phyloP scores from a whole-genome alignment of 1,140 invertebrate species.

The Habropoda laboriosa region DNA sequence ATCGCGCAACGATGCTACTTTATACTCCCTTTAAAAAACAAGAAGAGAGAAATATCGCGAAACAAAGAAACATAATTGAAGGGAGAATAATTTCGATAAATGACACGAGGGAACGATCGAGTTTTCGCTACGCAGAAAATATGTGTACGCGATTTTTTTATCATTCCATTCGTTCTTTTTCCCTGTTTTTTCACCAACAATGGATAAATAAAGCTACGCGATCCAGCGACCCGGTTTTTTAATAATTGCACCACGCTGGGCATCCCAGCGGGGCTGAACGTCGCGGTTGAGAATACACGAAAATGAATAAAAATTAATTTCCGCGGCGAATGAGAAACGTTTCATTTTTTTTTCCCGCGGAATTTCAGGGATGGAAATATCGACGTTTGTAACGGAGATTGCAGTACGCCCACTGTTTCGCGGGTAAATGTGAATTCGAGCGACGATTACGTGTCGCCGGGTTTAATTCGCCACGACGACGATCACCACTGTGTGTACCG shows the following conservation, averaged over 20 bases:
- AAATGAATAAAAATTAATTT: constrained; percentile 38
- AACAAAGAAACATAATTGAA: neutral
- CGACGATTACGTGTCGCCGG: constrained; percentile 38
- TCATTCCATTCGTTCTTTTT: neutral
- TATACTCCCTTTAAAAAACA: too few relatives aligned
- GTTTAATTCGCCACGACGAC: constrained; percentile 27
- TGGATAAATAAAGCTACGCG: neutral
- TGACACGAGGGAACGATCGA: too few relatives aligned
- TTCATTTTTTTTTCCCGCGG: neutral
- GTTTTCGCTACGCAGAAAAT: neutral
- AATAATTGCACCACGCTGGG: constrained; percentile 17
- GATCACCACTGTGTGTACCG: too few relatives aligned
- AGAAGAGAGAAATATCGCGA: neutral
- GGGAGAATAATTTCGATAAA: too few relatives aligned
- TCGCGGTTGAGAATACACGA: constrained; percentile 7
- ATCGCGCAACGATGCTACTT: constrained; percentile 1
- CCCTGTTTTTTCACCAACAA: neutral
- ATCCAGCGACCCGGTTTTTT: constrained; percentile 12
- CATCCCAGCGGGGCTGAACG: neutral
- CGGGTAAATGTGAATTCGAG: constrained; percentile 40
- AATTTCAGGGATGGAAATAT: neutral
- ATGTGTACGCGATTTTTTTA: neutral
- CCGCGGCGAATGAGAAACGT: neutral
- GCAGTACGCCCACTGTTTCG: neutral
- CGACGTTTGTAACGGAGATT: neutral